Evolutionary conservation across 2,888 invertebrate genomes (phyloP), one percentile per base, ranked within the genome.

Genomic region (Lycia hirtaria): DNA sequence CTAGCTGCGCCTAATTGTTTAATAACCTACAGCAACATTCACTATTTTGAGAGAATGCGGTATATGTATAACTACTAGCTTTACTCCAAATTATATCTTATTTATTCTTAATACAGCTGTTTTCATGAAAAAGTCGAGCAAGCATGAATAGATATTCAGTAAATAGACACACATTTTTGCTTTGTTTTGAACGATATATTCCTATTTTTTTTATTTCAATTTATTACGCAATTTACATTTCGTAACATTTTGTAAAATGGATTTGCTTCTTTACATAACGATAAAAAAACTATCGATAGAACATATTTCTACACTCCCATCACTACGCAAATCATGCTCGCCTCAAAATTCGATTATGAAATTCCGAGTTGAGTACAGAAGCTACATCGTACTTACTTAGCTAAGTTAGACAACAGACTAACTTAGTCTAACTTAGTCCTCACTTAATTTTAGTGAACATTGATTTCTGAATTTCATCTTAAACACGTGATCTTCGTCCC

Each of bases 311-410:
- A 44, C 24, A 1, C 7, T 9, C 57, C 40, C 60, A 45, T 24
- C 59, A 19, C 63, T 64, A 64, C 12, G 9, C 17, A 64, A 61
- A 61, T 62, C 50, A 60, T 57, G 62, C 60, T 64, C 63, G 41
- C 52, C 33, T 35, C 40, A 50, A 64, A 65, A 60, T 62, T 67
- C 56, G 67, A 64, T 65, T 62, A 60, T 54, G 40, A 59, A 38
- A 58, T 64, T 50, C 59, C 48, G 35, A 32, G 41, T 56, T 30
- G 43, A 38, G 45, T 26, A 40, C 40, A 43, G 52, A 24, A 41
- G 52, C 57, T 47, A 40, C 45, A 43, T 43, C 40, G 51, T 52
- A 52, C 41, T 48, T 33, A 48, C 33, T 47, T 17, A 48, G 17
- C 47, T 30, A 43, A 57, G 33, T 35, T 45, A 48, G 33, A 14